phyloP scores from a whole-genome alignment of 2,888 invertebrate species.

The Eristalinus sepulchralis region DNA sequence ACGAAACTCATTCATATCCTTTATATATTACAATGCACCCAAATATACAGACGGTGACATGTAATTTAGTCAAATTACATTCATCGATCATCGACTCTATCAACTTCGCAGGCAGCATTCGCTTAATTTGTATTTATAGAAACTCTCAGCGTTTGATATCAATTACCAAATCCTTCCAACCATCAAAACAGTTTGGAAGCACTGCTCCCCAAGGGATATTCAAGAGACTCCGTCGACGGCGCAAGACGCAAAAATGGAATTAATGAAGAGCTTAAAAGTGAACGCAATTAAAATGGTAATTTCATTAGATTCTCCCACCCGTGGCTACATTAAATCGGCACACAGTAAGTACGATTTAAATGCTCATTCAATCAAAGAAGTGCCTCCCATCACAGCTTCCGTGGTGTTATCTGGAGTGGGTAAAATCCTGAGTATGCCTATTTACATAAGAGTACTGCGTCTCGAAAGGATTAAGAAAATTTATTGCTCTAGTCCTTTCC shows the following conservation, averaged over 20 bases:
- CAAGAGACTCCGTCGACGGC: not conserved
- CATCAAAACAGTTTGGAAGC: slow-evolving; percentile 7
- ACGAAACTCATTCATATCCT: not conserved
- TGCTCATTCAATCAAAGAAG: slow-evolving; percentile 48
- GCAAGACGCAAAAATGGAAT: slow-evolving; percentile 1
- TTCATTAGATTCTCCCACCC: slow-evolving; percentile 45
- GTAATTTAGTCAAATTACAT: slow-evolving; percentile 38
- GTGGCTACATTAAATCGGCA: slow-evolving; percentile 39
- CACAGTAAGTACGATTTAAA: slow-evolving; percentile 31
- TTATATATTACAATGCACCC: not conserved
- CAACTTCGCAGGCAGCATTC: slow-evolving; percentile 15
- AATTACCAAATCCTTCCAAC: slow-evolving; percentile 24
- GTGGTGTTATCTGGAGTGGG: not conserved
- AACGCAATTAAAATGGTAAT: slow-evolving; percentile 69
- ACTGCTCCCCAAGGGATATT: slow-evolving; percentile 12
- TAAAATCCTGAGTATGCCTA: slow-evolving; percentile 11
- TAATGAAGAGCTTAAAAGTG: slow-evolving; percentile 58
- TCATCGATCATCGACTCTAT: slow-evolving; percentile 16
- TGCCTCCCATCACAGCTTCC: slow-evolving; percentile 1
- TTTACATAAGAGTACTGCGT: slow-evolving; percentile 5
- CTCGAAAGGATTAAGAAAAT: slow-evolving; percentile 40
- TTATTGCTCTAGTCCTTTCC: slow-evolving; percentile 28
- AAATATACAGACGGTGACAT: not conserved
- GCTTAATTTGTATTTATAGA: slow-evolving; percentile 37
- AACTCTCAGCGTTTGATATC: slow-evolving; percentile 13